Evolutionary conservation across 2,113 vertebrate genomes (phyloP).

Genomic region (Brachyhypopomus occidentalis): DNA sequence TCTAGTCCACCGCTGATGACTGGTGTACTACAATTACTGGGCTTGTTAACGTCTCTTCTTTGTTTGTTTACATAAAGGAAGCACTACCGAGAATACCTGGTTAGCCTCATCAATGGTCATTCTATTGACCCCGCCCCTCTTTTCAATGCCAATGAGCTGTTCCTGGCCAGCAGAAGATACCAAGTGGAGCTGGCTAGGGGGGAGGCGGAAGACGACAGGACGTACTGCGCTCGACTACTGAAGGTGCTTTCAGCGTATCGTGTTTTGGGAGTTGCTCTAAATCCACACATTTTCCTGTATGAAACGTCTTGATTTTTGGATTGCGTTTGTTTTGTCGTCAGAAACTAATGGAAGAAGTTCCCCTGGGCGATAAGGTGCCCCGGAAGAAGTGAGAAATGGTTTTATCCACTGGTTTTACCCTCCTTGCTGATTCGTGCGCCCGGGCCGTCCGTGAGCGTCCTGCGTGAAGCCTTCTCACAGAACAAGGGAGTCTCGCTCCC

Average conservation of each 20-base stretch:
- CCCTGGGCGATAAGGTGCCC: slow-evolving; percentile 81
- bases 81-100: slow-evolving; percentile 86
- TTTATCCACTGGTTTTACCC: slow-evolving; percentile 14
- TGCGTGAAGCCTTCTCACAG: not conserved
- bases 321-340: slow-evolving; percentile 53
- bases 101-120: slow-evolving; percentile 84
- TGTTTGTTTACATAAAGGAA: slow-evolving; percentile 68
- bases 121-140: slow-evolving; percentile 81
- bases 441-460: not conserved
- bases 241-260: slow-evolving; percentile 54
- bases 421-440: not conserved
- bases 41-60: too few relatives aligned
- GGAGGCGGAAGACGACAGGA: slow-evolving; percentile 70
- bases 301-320: not conserved
- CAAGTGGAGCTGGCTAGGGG: slow-evolving; percentile 66
- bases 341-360: slow-evolving; percentile 82
- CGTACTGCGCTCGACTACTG: slow-evolving; percentile 70
- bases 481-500: not conserved
- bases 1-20: too few relatives aligned
- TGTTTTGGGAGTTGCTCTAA: not conserved
- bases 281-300: not conserved
- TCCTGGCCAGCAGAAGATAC: slow-evolving; percentile 78
- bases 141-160: slow-evolving; percentile 75
- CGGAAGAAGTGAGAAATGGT: slow-evolving; percentile 72
- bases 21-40: too few relatives aligned